Conservation (phyloP, 2,888 invertebrate genomes). For the Teleiodes luculella region DNA sequence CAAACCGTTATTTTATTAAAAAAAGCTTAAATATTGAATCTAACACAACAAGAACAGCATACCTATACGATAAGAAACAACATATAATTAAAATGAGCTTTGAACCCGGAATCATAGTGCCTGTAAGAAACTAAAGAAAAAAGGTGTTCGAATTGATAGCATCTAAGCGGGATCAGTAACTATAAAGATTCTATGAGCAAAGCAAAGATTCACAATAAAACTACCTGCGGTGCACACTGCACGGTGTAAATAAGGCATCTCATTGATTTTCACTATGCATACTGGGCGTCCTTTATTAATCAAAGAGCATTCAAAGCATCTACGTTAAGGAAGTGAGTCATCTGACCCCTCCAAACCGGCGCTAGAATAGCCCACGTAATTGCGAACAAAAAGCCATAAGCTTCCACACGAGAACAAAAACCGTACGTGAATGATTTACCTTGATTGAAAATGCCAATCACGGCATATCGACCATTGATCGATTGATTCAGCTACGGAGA, state of each 20-base stretch:
- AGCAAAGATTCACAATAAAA: too few species aligned
- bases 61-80: too few species aligned
- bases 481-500: not conserved
- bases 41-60: too few species aligned
- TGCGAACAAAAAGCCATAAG: not conserved
- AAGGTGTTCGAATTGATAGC: too few species aligned
- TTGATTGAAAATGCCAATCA: conserved; percentile 16
- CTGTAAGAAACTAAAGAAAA: too few species aligned
- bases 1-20: too few species aligned
- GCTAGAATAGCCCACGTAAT: not conserved
- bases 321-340: not conserved
- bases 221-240: too few species aligned
- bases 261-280: not conserved
- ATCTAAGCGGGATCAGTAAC: too few species aligned
- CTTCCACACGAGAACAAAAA: not conserved
- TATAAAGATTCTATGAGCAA: too few species aligned
- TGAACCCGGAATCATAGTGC: too few species aligned
- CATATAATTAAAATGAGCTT: too few species aligned
- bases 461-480: not conserved
- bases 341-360: not conserved
- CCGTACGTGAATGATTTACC: not conserved
- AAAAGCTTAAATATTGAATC: too few species aligned
- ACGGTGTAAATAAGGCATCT: not conserved
- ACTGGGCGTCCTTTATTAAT: not conserved
- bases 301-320: not conserved